Conservation (phyloP, 2,888 invertebrate genomes). For the Cephus spinipes region DNA sequence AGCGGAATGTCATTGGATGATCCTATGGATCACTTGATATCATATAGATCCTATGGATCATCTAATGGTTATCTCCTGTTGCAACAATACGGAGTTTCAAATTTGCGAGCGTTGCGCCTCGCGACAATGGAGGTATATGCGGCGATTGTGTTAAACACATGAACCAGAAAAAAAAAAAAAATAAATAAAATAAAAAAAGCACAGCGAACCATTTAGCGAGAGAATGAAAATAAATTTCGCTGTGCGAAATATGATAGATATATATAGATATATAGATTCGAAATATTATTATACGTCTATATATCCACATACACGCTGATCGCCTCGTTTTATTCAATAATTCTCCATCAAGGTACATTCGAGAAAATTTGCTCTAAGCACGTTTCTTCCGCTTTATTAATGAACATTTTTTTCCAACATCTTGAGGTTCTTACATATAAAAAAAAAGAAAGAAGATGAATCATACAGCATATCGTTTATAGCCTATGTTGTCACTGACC, state of each 20-base stretch:
- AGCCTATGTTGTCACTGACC: conserved; percentile 30
- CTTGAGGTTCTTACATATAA: conserved; percentile 52
- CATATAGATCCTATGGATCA: no score
- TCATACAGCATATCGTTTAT: conserved; percentile 46
- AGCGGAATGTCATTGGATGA: neutral
- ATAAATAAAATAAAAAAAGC: neutral
- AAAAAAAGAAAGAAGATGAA: conserved; percentile 47
- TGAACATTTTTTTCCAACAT: conserved; percentile 56
- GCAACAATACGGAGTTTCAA: neutral
- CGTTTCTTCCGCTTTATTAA: conserved; percentile 53
- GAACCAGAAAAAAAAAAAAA: no score
- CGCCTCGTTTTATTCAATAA: neutral
- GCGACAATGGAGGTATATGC: neutral
- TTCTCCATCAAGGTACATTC: conserved; percentile 31
- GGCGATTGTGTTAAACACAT: neutral
- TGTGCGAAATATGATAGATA: conserved; percentile 1
- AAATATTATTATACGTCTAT: neutral
- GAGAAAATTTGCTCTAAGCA: conserved; percentile 6
- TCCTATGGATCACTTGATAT: neutral
- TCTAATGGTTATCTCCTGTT: neutral
- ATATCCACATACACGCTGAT: neutral
- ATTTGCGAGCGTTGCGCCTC: neutral
- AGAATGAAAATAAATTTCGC: neutral
- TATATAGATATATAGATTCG: neutral
- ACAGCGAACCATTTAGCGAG: neutral